A percentile compares a stretch with the other conserved stretches of the same genome.
phyloP scores from a whole-genome alignment of 2,113 vertebrate species.

The Cromileptes altivelis region DNA sequence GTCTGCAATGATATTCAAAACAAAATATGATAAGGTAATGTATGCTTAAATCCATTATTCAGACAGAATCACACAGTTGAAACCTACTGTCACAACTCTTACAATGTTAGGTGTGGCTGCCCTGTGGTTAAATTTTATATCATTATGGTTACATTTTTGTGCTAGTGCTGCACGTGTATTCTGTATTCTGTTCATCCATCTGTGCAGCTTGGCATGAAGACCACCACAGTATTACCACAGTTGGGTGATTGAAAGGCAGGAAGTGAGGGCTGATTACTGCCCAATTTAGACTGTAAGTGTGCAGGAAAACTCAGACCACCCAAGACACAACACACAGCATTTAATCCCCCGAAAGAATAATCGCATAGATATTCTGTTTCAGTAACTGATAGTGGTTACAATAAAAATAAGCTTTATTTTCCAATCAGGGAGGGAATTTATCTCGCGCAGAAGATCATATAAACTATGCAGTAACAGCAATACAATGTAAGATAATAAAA shows the following conservation, averaged over 20 bases:
- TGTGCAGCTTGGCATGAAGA: conserved; percentile 11
- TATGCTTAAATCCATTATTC: background rate
- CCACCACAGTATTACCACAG: background rate
- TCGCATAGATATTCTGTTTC: background rate
- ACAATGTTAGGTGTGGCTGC: background rate
- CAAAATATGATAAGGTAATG: background rate
- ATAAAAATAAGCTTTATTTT: background rate
- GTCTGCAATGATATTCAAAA: conserved; percentile 3
- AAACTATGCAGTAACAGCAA: background rate
- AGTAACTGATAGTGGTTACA: no score
- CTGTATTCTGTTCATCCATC: background rate
- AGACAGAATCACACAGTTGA: background rate
- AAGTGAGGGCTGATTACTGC: conserved; percentile 54
- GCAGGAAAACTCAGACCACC: conserved; percentile 65
- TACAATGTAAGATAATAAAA: background rate
- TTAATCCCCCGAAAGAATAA: background rate
- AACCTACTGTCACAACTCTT: background rate
- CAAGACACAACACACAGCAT: conserved; percentile 25
- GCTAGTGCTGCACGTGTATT: conserved; percentile 1
- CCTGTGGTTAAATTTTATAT: background rate
- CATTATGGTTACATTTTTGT: background rate
- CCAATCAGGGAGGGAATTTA: background rate
- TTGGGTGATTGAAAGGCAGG: conserved; percentile 46
- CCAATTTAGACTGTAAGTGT: conserved; percentile 36
- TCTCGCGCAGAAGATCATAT: background rate